Evolutionary conservation across 1,140 invertebrate species (phyloP).

Genomic region (Drosophila hydei): DNA sequence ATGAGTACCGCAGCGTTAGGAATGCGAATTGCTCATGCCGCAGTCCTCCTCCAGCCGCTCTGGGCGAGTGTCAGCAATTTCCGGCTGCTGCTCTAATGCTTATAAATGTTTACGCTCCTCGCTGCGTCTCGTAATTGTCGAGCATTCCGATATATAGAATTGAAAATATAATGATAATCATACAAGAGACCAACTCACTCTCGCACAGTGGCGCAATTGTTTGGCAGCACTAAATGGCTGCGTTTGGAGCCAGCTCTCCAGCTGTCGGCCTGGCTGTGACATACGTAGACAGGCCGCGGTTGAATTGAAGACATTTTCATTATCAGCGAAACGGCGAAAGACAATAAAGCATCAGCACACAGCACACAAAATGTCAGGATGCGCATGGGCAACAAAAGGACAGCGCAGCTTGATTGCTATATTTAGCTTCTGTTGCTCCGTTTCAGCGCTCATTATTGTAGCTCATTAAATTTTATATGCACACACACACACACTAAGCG

Average conservation of each 20-base stretch:
- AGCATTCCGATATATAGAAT: slow-evolving; percentile 69
- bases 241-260: background rate
- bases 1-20: slow-evolving; percentile 17
- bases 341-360: slow-evolving; percentile 7
- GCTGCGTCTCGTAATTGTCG: slow-evolving; percentile 49
- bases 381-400: slow-evolving; percentile 24
- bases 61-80: slow-evolving; percentile 67
- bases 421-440: slow-evolving; percentile 48
- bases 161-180: slow-evolving; percentile 60
- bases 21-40: slow-evolving; percentile 22
- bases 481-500: slow-evolving; percentile 40
- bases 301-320: slow-evolving; percentile 33
- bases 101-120: slow-evolving; percentile 64
- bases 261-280: slow-evolving; percentile 7
- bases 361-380: background rate
- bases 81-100: slow-evolving; percentile 70
- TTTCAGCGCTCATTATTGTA: slow-evolving; percentile 65
- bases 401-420: slow-evolving; percentile 54
- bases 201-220: slow-evolving; percentile 17
- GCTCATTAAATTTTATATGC: slow-evolving; percentile 79
- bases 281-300: slow-evolving; percentile 15
- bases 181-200: background rate
- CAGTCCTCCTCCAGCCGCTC: background rate
- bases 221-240: slow-evolving; percentile 21
- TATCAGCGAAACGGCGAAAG: slow-evolving; percentile 9